Conservation (phyloP, 2,797 vertebrate species). For the Carcharodon carcharias region DNA sequence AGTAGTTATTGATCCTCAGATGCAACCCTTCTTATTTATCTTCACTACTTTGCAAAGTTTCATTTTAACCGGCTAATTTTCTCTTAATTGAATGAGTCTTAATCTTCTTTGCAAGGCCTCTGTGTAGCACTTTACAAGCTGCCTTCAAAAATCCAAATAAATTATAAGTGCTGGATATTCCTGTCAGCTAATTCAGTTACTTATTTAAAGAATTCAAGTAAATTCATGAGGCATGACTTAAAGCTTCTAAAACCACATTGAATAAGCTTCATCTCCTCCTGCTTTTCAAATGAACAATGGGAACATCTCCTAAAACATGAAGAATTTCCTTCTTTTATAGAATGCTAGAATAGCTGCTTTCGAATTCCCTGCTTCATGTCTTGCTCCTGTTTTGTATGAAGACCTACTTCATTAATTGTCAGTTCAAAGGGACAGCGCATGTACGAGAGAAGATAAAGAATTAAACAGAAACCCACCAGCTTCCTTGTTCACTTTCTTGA, state of each 20-base stretch:
- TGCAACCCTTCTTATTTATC: neutral
- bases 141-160: neutral
- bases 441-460: neutral
- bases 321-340: neutral
- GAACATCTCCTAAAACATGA: neutral
- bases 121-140: neutral
- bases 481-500: neutral
- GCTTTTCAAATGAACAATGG: neutral
- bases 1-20: neutral
- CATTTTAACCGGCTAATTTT: neutral
- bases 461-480: neutral
- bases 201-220: neutral
- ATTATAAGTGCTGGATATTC: neutral
- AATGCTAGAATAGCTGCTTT: neutral
- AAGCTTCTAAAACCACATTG: neutral
- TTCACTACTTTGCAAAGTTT: neutral
- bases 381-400: neutral
- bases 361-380: neutral
- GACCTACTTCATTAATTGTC: neutral
- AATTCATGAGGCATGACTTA: neutral
- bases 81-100: neutral
- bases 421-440: neutral
- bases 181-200: neutral
- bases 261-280: neutral
- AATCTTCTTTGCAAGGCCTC: constrained; percentile 5